Evolutionary conservation across 2,113 vertebrate species (phyloP), one percentile per base, ranked within the genome.

Genomic region (Clupea harengus): DNA sequence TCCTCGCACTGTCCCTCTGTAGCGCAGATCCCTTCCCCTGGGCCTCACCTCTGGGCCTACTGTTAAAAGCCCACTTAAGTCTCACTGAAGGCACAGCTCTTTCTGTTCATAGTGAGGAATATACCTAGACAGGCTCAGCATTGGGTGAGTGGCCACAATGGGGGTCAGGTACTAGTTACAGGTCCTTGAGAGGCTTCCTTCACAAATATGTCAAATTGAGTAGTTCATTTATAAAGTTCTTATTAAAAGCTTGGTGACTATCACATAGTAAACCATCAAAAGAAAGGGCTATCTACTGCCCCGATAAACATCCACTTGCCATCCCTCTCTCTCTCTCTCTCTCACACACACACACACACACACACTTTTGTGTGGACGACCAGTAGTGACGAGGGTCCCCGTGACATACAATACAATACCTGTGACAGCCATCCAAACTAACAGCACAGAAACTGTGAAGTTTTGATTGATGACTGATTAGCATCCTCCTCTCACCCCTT

Each of bases 351-450:
- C 28, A 28, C 64, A 15, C 25, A 72, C 64, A 54, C 64, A 72
- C 64, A 72, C 64, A 28, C 9, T 25, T 25, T 72, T 72, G 64
- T 32, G 25, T 72, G 25, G 64, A 28, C 8, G 25, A 2, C 64
- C 64, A 72, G 64, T 32, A 72, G 64, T 25, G 64, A 72, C 64
- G 64, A 25, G 64, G 64, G 64, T 72, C n/a, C 64, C 64, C 49
- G 0, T n/a, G n/a, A n/a, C n/a, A n/a, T n/a, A 13, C 49, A 50
- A 50, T 10, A 50, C 4, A 50, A 50, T 10, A 50, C 49, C 11
- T 11, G 11, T 52, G 50, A 52, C 2, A 0, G 50, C 2, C n/a
- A 28, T 25, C n/a, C n/a, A 25, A 67, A 28, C 25, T 25, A 67
- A 25, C n/a, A 11, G n/a, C n/a, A 67, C 25, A 22, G 57, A 18